Base-by-base conservation (phyloP, 2,113 vertebrate species). In the Rhinichthys klamathensis region DNA sequence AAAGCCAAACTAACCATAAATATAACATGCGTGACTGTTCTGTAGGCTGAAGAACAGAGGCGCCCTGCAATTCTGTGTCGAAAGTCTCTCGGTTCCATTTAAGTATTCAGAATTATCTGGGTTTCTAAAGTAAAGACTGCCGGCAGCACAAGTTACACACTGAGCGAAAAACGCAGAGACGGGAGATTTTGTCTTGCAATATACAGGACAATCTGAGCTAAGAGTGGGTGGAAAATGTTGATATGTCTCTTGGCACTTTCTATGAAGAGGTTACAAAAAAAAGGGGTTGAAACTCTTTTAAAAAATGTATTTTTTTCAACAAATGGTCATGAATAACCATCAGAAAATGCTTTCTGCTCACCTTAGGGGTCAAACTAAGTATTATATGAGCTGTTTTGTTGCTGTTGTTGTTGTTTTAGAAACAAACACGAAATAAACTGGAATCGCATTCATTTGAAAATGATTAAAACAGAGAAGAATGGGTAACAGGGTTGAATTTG, bases 21-120 rank as follows among this genome's bases (percentile, higher is more conserved):
- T 25, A 60, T 15, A 80, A 30, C n/a, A 27, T 46, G n/a, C 7
- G 46, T 46, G 44, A 46, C 77, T 18, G 38, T n/a, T 44, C 32
- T 60, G 76, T 16, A 25, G 32, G 23, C 32, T 63, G n/a, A 63
- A 63, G 60, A 46, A 44, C 3, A 80, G n/a, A 38, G 30, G 7
- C 0, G 16, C 51, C 9, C 16, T 3, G 15, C 18, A 44, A 25
- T 27, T 18, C 58, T 46, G 58, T 80, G 10, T 46, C 46, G 23
- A 63, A 80, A 46, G 78, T 80, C 58, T 80, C 58, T 63, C 2
- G 15, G 78, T 63, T 80, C 4, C 35, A 41, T 63, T 80, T 46
- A 80, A 44, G 58, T 46, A 63, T 63, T 80, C 58, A 63, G 7
- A 63, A 46, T 63, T 63, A 80, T 63, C 61, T n/a, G 63, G 38